Conservation (phyloP, 2,797 vertebrate genomes). For the Halcyon chelicuti region DNA sequence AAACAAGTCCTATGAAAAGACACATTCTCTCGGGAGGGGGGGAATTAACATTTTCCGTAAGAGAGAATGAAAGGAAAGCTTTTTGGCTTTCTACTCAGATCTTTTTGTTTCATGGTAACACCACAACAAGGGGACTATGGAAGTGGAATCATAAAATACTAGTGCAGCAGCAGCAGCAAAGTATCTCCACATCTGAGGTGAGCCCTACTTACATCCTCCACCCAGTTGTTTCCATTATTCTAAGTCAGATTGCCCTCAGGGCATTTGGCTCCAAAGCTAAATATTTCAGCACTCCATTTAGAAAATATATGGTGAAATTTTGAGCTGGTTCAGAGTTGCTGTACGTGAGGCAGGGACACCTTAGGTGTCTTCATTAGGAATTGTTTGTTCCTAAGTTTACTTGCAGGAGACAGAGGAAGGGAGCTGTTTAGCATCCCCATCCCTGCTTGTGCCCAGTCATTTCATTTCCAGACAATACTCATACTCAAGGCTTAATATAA, state of each 20-base stretch:
- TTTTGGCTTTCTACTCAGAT: not conserved
- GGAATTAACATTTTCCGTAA: not conserved
- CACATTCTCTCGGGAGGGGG: fast-evolving
- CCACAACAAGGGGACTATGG: not conserved
- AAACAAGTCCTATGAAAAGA: not conserved
- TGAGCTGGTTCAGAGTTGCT: not conserved
- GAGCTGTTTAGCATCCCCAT: not conserved
- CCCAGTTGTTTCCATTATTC: not conserved
- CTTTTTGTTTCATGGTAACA: not conserved
- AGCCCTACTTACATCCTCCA: not conserved
- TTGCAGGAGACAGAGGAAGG: not conserved
- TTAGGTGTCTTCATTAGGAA: not conserved
- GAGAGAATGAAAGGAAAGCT: not conserved
- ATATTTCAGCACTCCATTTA: not conserved
- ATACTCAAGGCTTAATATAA: not conserved
- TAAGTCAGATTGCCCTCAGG: not conserved
- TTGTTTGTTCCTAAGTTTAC: not conserved
- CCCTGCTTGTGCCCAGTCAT: not conserved
- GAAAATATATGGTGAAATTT: not conserved
- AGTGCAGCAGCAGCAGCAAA: not conserved
- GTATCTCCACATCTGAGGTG: not conserved
- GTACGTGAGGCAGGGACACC: not conserved
- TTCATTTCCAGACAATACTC: not conserved
- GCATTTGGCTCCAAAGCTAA: not conserved
- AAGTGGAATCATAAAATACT: not conserved